A percentile compares a stretch with the other conserved stretches of the same genome.
These are phyloP conservation scores for Coptotermes formosanus DNA, from an alignment of 1,140 invertebrate genomes.

Conservation along the genomic window DNA sequence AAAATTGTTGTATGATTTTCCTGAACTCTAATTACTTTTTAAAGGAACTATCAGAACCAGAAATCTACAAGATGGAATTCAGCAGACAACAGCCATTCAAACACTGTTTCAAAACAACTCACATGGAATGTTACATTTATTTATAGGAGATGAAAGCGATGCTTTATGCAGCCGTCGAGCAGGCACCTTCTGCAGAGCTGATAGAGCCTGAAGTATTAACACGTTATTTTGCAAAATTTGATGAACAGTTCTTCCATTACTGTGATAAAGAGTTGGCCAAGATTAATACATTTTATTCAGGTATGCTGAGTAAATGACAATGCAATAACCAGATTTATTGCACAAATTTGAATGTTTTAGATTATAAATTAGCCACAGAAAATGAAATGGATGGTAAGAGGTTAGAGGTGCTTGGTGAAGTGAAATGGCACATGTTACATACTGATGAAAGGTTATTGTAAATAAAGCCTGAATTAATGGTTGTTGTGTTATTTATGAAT, in stretches of 20 bases:
- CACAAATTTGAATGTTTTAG: not conserved
- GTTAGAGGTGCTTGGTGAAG: not conserved
- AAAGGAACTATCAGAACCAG: too few species aligned
- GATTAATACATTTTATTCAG: slow-evolving; percentile 96
- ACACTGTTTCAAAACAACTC: too few species aligned
- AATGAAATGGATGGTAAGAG: not conserved
- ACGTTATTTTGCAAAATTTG: slow-evolving; percentile 91
- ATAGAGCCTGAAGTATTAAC: slow-evolving; percentile 85
- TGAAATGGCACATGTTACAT: too few species aligned
- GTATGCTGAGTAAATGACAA: slow-evolving; percentile 50
- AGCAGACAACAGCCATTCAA: too few species aligned
- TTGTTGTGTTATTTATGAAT: too few species aligned
- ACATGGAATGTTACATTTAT: too few species aligned
- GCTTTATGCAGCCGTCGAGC: slow-evolving; percentile 83
- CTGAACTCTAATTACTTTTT: too few species aligned
- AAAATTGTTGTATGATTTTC: too few species aligned
- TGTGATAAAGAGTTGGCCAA: slow-evolving; percentile 94
- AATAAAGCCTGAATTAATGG: too few species aligned
- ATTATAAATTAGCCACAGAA: too few species aligned
- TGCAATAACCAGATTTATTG: not conserved
- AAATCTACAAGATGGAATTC: too few species aligned
- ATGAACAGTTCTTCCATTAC: slow-evolving; percentile 93
- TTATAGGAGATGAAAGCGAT: slow-evolving; percentile 87
- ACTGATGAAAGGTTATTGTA: too few species aligned
- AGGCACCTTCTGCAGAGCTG: slow-evolving; percentile 82